Conservation (phyloP, 1,140 invertebrate species). For the Scaptomyza graminum region DNA sequence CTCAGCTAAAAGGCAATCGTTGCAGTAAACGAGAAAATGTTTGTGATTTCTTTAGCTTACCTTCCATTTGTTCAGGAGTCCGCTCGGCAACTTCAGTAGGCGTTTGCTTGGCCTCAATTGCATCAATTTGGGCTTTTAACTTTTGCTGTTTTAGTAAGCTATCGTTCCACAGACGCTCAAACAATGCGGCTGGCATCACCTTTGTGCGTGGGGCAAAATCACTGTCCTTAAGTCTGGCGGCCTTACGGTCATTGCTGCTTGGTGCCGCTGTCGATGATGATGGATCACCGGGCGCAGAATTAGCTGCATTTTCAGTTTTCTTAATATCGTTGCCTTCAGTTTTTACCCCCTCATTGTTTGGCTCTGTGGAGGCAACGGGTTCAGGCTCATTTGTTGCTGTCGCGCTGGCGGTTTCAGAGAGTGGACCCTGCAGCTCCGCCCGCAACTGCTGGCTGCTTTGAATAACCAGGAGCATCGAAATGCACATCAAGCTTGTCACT, state of each 20-base stretch:
- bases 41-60: slow-evolving; percentile 19
- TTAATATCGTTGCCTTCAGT: slow-evolving; percentile 50
- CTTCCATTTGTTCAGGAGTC: slow-evolving; percentile 70
- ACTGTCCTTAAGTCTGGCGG: slow-evolving; percentile 54
- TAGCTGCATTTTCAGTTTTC: slow-evolving; percentile 49
- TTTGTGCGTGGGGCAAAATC: slow-evolving; percentile 58
- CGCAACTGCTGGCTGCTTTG: slow-evolving; percentile 38
- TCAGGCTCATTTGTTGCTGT: slow-evolving; percentile 19
- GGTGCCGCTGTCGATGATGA: slow-evolving; percentile 14
- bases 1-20: slow-evolving; percentile 50
- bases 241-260: slow-evolving; percentile 65
- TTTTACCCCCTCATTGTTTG: slow-evolving; percentile 17
- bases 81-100: slow-evolving; percentile 18
- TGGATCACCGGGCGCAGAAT: slow-evolving; percentile 9
- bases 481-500: slow-evolving; percentile 36
- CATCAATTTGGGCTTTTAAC: slow-evolving; percentile 69
- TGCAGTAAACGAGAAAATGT: neutral
- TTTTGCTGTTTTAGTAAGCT: slow-evolving; percentile 64
- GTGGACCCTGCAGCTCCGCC: slow-evolving; percentile 61
- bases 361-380: slow-evolving; percentile 11
- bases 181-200: slow-evolving; percentile 57
- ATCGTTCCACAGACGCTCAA: slow-evolving; percentile 69
- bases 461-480: slow-evolving; percentile 47
- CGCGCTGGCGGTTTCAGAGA: slow-evolving; percentile 36
- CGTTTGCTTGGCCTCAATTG: slow-evolving; percentile 41